Evolutionary conservation across 1,140 invertebrate genomes (phyloP).

Genomic region (Penaeus vannamei): DNA sequence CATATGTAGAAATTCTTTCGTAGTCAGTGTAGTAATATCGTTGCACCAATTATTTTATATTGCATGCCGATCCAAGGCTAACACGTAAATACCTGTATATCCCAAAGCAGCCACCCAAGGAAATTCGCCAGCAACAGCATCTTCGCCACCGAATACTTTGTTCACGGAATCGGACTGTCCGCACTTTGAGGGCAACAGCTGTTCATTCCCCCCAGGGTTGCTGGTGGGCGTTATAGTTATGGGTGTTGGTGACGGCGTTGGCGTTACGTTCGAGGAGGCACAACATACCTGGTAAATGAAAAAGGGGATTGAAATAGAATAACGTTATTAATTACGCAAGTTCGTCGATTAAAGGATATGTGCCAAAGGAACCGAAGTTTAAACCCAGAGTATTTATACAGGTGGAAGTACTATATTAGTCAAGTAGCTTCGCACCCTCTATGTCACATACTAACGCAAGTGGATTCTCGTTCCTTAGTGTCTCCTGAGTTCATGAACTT

Average conservation of each 20-base stretch:
- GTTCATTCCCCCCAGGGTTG: background rate
- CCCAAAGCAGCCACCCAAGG: constrained; percentile 31
- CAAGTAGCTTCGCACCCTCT: too few species aligned
- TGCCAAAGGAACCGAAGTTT: too few species aligned
- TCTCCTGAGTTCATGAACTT: too few species aligned
- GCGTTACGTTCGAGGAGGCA: background rate
- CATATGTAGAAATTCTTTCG: background rate
- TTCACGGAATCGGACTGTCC: background rate
- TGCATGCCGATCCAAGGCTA: too few species aligned
- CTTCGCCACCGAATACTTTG: background rate
- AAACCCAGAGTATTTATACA: too few species aligned
- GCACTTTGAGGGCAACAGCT: background rate
- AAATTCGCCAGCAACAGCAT: background rate
- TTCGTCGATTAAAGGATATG: too few species aligned
- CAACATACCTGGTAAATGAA: background rate
- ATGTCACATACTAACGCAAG: too few species aligned
- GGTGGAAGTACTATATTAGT: too few species aligned
- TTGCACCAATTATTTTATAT: background rate
- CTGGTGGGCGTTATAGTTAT: too few species aligned
- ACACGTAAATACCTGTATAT: background rate
- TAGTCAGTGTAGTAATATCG: background rate
- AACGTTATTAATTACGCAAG: background rate
- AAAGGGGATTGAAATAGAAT: background rate
- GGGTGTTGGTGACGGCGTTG: background rate
- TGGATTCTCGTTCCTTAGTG: too few species aligned